These are phyloP conservation scores for Melanerpes aurifrons DNA, from an alignment of 2,113 vertebrate genomes.

Conservation along the genomic window DNA sequence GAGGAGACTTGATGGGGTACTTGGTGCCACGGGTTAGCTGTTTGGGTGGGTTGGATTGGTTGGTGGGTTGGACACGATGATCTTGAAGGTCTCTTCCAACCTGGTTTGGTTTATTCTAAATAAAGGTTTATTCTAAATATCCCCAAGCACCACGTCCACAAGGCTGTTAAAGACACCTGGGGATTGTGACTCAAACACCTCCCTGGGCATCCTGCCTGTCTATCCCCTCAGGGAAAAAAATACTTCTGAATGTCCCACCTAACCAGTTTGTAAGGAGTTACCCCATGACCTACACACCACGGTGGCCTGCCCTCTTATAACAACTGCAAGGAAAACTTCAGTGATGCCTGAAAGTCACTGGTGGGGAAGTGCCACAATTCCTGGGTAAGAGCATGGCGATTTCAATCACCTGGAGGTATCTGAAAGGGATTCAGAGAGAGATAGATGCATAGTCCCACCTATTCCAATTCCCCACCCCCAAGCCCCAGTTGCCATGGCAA, in stretches of 20 bases:
- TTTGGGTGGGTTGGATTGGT: too few relatives aligned
- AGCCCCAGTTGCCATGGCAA: conserved; percentile 70
- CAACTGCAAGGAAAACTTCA: neutral
- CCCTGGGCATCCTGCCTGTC: too few relatives aligned
- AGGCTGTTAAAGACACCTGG: too few relatives aligned
- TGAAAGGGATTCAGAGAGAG: conserved; percentile 37
- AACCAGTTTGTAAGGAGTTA: neutral
- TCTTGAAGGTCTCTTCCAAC: too few relatives aligned
- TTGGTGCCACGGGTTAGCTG: too few relatives aligned
- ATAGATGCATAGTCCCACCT: conserved; percentile 40
- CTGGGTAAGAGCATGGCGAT: neutral
- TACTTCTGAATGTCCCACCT: neutral
- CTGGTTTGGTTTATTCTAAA: too few relatives aligned
- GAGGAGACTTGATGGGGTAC: too few relatives aligned
- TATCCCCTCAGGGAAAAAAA: too few relatives aligned
- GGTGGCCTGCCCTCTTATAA: neutral
- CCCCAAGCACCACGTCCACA: too few relatives aligned
- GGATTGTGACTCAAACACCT: too few relatives aligned
- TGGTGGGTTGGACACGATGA: too few relatives aligned
- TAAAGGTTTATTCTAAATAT: too few relatives aligned
- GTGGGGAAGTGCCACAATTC: neutral
- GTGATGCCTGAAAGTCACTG: neutral
- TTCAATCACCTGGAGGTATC: conserved; percentile 12
- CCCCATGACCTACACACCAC: neutral
- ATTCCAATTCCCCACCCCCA: conserved; percentile 58